Conservation (phyloP, 2,888 invertebrate species). For the Drepana falcataria region DNA sequence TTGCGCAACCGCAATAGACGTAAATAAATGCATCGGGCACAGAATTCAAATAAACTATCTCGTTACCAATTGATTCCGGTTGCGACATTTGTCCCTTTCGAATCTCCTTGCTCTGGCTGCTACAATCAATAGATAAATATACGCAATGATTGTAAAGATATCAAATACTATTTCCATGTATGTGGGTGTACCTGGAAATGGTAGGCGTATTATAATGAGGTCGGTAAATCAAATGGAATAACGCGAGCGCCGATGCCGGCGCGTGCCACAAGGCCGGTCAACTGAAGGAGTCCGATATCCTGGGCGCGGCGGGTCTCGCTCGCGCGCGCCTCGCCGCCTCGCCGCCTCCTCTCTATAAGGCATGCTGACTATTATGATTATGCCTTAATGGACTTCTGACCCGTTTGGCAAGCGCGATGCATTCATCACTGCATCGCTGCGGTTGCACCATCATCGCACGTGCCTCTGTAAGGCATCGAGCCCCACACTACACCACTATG, state of each 20-base stretch:
- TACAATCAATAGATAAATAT: slow-evolving; percentile 12
- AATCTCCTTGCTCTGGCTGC: slow-evolving; percentile 16
- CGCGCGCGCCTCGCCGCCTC: slow-evolving; percentile 30
- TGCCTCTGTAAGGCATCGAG: slow-evolving; percentile 47
- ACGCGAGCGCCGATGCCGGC: slow-evolving; percentile 43
- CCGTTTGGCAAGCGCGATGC: slow-evolving; percentile 41
- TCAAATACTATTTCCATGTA: slow-evolving; percentile 21
- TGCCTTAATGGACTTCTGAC: slow-evolving; percentile 45
- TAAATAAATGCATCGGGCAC: slow-evolving; percentile 6
- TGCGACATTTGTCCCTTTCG: slow-evolving; percentile 36
- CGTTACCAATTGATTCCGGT: slow-evolving; percentile 24
- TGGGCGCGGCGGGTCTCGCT: slow-evolving; percentile 40
- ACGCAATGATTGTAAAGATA: slow-evolving; percentile 18
- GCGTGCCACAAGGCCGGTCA: slow-evolving; percentile 75
- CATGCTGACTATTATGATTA: slow-evolving; percentile 45
- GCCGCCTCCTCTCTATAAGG: slow-evolving; percentile 42
- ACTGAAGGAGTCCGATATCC: slow-evolving; percentile 57
- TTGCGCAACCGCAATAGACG: slow-evolving; percentile 8
- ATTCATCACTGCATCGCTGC: slow-evolving; percentile 49
- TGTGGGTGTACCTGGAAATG: slow-evolving; percentile 33
- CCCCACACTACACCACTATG: slow-evolving; percentile 54
- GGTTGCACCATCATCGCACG: slow-evolving; percentile 48
- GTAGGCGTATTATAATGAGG: slow-evolving; percentile 48
- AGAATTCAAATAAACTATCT: slow-evolving; percentile 26
- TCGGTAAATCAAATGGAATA: slow-evolving; percentile 60